Conservation (phyloP, 2,797 vertebrate genomes). For the Nannoperca obscura region DNA sequence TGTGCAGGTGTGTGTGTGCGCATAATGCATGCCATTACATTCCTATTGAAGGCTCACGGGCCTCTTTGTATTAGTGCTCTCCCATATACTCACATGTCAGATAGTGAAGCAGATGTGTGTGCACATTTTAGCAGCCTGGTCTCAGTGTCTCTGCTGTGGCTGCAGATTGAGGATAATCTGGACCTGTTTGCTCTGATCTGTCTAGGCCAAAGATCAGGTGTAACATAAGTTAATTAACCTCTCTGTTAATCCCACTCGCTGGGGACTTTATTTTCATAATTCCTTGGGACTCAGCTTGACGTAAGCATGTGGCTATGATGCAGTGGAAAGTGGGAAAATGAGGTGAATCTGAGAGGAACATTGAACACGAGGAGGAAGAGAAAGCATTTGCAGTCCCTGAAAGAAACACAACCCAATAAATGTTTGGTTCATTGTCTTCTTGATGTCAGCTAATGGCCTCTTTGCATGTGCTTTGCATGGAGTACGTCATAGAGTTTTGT, state of each 20-base stretch:
- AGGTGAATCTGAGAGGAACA: neutral
- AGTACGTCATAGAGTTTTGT: neutral
- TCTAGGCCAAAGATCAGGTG: constrained; percentile 60
- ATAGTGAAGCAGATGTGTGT: constrained; percentile 20
- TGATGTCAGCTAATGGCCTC: constrained; percentile 22
- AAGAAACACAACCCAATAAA: neutral
- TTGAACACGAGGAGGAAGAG: neutral
- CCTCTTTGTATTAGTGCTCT: constrained; percentile 33
- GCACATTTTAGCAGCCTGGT: neutral
- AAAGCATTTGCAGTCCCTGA: neutral
- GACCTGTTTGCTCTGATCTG: constrained; percentile 41
- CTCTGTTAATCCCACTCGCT: constrained; percentile 60
- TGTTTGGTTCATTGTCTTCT: no score
- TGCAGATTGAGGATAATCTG: constrained; percentile 67
- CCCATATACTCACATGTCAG: constrained; percentile 17
- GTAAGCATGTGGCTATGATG: neutral
- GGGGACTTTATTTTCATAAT: constrained; percentile 59
- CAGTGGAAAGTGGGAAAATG: neutral
- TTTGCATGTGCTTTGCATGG: constrained; percentile 62
- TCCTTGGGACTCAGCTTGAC: constrained; percentile 15
- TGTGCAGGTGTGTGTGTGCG: constrained; percentile 45
- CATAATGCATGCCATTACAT: constrained; percentile 52
- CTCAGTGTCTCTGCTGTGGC: constrained; percentile 11
- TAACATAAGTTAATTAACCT: constrained; percentile 70
- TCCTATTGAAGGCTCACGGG: constrained; percentile 43